Base-by-base conservation (phyloP, 2,888 invertebrate species). In the Ennomos erosarius region DNA sequence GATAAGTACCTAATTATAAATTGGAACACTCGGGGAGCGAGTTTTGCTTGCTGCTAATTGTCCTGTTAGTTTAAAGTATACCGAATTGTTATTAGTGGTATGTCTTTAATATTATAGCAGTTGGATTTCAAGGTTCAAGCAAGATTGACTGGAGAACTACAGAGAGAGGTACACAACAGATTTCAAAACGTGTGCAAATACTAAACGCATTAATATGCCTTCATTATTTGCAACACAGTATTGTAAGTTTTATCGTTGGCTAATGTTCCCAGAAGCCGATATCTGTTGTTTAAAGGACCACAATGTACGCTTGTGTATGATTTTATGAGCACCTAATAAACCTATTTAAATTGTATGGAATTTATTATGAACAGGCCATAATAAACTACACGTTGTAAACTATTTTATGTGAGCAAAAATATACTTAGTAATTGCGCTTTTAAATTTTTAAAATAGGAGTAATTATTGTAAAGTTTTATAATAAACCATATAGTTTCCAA, bases 241-340 rank as follows among this genome's bases (percentile, higher is more conserved):
- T 52, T 43, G 33, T 43, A 36, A 46, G 43, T 47, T 51, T 55
- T 50, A 59, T 55, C 42, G 52, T 55, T 52, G 34, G 26, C 13
- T 37, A 51, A 51, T 39, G 45, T 64, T 64, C 58, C 44, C 38
- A 49, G 55, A 53, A 64, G 11, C 46, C 49, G 46, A 56, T 61
- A 53, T 64, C 47, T 49, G 54, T 44, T 54, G 54, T 60, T 58
- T 49, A 50, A 47, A 55, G 59, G 62, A 59, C 54, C 62, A 59
- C 66, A 58, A 59, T 67, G 61, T 63, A 50, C 47, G 55, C 52
- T 44, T 55, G 48, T 55, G 48, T 51, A 44, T 44, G 49, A 44
- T 57, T 64, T 66, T 59, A 67, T 59, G 57, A 59, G 56, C 57
- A 50, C 57, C 61, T 55, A 66, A 64, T 66, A 67, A 67, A 67